These are phyloP conservation scores for Xanthorhoe designata DNA, from an alignment of 2,888 invertebrate species.

Conservation along the genomic window DNA sequence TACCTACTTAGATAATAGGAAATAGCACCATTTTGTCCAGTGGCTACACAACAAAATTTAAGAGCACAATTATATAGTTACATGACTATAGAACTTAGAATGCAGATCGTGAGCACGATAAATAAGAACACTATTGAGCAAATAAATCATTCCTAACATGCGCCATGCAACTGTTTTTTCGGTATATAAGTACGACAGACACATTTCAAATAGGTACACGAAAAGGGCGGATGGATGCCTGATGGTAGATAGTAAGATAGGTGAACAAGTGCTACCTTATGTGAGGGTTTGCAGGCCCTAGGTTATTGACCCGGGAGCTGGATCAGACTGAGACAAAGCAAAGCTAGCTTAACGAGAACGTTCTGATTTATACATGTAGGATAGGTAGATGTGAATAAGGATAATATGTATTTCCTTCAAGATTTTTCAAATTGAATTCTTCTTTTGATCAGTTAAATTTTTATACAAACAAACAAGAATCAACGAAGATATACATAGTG, in stretches of 20 bases:
- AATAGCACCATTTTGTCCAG: constrained; percentile 9
- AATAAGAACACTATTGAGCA: constrained; percentile 36
- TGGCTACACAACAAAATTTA: constrained; percentile 17
- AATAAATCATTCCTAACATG: constrained; percentile 42
- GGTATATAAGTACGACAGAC: constrained; percentile 23
- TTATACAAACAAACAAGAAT: too few relatives aligned
- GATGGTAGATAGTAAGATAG: constrained; percentile 35
- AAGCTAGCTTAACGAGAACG: neutral
- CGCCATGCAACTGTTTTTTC: constrained; percentile 29
- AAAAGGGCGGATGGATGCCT: constrained; percentile 40
- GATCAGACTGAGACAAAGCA: neutral
- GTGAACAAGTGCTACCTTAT: constrained; percentile 45
- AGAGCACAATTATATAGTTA: constrained; percentile 29
- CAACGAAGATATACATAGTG: too few relatives aligned
- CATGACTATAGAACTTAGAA: constrained; percentile 35
- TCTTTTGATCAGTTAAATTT: too few relatives aligned
- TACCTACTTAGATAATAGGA: constrained; percentile 1
- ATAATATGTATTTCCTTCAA: neutral
- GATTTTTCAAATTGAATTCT: too few relatives aligned
- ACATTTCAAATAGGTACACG: constrained; percentile 42
- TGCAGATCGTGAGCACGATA: constrained; percentile 33
- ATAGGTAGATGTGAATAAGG: neutral
- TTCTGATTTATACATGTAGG: neutral
- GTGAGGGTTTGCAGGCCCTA: constrained; percentile 28
- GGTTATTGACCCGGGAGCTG: neutral